Base-by-base conservation (phyloP, 2,888 invertebrate species). In the Coelogynopora nodosa region DNA sequence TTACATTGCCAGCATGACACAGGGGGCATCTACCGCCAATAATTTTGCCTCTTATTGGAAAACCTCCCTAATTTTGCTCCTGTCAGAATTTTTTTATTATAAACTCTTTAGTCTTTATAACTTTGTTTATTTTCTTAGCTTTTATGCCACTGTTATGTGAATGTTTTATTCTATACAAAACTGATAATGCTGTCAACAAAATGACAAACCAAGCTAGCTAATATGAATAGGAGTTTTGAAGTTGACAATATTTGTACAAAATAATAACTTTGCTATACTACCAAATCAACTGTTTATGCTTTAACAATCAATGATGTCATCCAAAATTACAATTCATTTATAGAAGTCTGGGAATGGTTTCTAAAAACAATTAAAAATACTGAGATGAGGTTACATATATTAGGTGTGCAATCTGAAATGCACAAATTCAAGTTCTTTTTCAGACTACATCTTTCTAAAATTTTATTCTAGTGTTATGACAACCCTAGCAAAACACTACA, bases 291-390 rank as follows among this genome's bases (percentile, higher is more conserved):
- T 13, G 49, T 49, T 49, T 49, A 18, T 49, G 49, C 49, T 23
- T 74, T 26, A 74, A 74, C 74, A 74, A 74, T 74, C 74, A 74
- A 74, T 74, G 74, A 10, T 74, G 74, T 74, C 74, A 74, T 74
- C 5, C 74, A 74, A 26, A 74, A 74, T 74, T 23, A 74, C 27
- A 74, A 74, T 74, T 74, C 74, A 74, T 74, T 74, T 10, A 10
- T 74, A n/a, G 74, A 74, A 74, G 18, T 74, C 74, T 74, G 74
- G 74, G 74, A 74, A 74, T 74, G 74, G 74, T 74, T 10, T 74
- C 74, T 74, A 23, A 26, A 74, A 74, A 74, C 23, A 74, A 74
- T 26, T 23, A 74, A 74, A 74, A 26, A 74, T 74, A 74, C 74
- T 74, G 74, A 74, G 23, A 74, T 74, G 74, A 74, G 74, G 27